Evolutionary conservation across 2,888 invertebrate species (phyloP).

Genomic region (Trachelus troglodyta): DNA sequence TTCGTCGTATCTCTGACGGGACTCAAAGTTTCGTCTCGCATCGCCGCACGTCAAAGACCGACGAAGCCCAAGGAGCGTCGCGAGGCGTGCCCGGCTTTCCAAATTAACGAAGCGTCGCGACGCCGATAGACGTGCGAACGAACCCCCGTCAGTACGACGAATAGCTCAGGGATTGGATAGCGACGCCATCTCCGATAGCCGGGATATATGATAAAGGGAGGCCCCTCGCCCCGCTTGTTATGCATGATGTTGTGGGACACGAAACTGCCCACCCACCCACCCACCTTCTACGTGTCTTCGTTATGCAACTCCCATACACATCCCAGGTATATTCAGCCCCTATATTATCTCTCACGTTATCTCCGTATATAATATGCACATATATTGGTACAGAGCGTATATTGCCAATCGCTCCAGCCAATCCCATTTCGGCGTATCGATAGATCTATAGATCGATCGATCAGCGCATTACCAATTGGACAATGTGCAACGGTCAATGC

Average conservation of each 20-base stretch:
- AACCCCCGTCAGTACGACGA: neutral
- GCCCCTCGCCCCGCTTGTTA: conserved; percentile 44
- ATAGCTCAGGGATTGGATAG: neutral
- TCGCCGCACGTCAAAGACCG: neutral
- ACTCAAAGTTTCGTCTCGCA: neutral
- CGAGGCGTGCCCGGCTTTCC: neutral
- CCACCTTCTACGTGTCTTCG: conserved; percentile 58
- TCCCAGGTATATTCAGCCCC: neutral
- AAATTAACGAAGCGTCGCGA: neutral
- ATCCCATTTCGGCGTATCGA: neutral
- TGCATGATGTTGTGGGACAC: conserved; percentile 56
- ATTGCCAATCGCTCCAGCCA: neutral
- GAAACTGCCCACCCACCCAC: conserved; percentile 14
- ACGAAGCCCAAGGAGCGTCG: neutral
- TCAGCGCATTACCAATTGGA: neutral
- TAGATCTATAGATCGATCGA: neutral
- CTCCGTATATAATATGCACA: conserved; percentile 9
- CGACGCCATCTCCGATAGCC: neutral
- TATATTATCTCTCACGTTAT: neutral
- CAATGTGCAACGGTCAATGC: neutral
- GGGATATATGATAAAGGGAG: neutral
- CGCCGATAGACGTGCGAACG: neutral
- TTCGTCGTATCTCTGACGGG: no score
- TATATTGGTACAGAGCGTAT: neutral
- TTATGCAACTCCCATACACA: conserved; percentile 37